phyloP scores from a whole-genome alignment of 2,113 vertebrate species.

The Dipodomys stephensi region DNA sequence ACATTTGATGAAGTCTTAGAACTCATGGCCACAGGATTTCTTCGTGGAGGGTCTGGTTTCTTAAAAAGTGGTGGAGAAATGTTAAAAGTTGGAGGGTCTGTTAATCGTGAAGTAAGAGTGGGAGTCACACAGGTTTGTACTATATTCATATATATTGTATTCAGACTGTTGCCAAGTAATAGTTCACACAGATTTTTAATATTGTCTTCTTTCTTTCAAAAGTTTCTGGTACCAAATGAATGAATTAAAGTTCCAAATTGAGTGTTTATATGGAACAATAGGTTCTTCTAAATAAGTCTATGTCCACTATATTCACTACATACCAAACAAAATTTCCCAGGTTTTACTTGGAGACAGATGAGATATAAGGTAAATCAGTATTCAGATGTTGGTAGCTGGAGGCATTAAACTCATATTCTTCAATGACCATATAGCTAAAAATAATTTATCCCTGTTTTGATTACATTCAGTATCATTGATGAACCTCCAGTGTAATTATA shows the following conservation, averaged over 20 bases:
- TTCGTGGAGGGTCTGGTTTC: slow-evolving; percentile 97
- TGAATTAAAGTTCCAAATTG: slow-evolving; percentile 33
- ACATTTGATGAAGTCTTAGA: slow-evolving; percentile 98
- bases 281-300: neutral
- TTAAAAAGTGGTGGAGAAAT: slow-evolving; percentile 98
- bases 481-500: neutral
- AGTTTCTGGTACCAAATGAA: slow-evolving; percentile 42
- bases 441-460: neutral
- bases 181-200: slow-evolving; percentile 11
- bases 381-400: slow-evolving; percentile 35
- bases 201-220: slow-evolving; percentile 44
- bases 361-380: slow-evolving; percentile 24
- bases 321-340: neutral
- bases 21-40: slow-evolving; percentile 97
- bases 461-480: neutral
- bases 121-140: slow-evolving; percentile 97
- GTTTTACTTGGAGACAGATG: neutral
- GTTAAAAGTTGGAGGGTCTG: slow-evolving; percentile 97
- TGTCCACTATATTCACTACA: slow-evolving; percentile 10
- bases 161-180: neutral
- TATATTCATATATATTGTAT: neutral
- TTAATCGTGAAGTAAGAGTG: slow-evolving; percentile 98
- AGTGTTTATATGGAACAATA: neutral
- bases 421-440: neutral
- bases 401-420: slow-evolving; percentile 34